These are phyloP conservation scores for Amphimedon queenslandica DNA, from an alignment of 37 sponge, comb jelly and placozoan genomes.

Conservation along the genomic window DNA sequence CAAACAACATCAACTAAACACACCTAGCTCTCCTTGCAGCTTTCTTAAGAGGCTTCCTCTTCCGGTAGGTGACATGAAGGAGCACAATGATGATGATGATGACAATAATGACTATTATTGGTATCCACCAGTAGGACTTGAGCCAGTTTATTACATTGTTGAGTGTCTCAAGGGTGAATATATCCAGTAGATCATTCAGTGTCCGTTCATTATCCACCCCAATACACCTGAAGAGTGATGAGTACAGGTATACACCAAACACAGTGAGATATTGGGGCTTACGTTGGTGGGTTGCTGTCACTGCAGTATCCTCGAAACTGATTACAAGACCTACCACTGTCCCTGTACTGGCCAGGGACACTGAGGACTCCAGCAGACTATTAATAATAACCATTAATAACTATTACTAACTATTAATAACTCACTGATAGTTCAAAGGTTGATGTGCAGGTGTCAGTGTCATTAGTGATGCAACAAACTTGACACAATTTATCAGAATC, in stretches of 20 bases:
- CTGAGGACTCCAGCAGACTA: too few species aligned
- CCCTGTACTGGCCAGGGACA: constrained; percentile 8
- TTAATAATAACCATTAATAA: too few species aligned
- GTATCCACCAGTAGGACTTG: constrained; percentile 74
- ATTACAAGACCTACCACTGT: constrained; percentile 75
- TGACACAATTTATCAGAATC: neutral
- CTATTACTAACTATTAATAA: neutral
- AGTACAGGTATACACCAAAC: neutral
- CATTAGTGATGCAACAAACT: neutral
- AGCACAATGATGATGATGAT: constrained; percentile 54
- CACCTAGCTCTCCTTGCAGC: constrained; percentile 8
- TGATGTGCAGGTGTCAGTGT: neutral
- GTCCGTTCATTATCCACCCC: constrained; percentile 49
- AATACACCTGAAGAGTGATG: constrained; percentile 32
- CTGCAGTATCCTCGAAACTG: constrained; percentile 80
- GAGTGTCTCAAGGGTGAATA: constrained; percentile 49
- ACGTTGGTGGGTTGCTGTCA: constrained; percentile 20
- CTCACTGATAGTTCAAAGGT: constrained; percentile 1
- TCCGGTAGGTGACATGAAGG: constrained; percentile 76
- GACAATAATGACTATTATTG: constrained; percentile 42
- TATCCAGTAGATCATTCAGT: constrained; percentile 46
- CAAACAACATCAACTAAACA: neutral
- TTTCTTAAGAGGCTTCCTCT: constrained; percentile 48
- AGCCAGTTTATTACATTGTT: constrained; percentile 61
- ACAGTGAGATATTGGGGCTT: neutral